Percentiles rank a stretch among this genome's conserved stretches.
phyloP scores from a whole-genome alignment of 2,797 vertebrate genomes.

The Leptodactylus fallax region DNA sequence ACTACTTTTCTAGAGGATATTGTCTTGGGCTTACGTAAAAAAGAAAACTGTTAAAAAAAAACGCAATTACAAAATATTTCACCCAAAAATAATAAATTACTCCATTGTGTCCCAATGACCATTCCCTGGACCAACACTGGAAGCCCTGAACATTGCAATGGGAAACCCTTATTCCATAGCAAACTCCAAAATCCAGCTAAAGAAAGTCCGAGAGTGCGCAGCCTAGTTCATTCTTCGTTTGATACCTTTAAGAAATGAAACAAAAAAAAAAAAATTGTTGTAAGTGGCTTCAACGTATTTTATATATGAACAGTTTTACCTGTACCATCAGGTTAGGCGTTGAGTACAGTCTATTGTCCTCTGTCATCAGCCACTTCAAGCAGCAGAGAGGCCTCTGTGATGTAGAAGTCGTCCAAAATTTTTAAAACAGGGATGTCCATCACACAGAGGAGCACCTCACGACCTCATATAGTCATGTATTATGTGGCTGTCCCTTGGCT shows the following conservation, averaged over 20 bases:
- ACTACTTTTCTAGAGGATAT: not conserved
- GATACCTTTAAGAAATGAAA: slow-evolving; percentile 17
- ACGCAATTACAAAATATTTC: not conserved
- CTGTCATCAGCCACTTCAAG: not conserved
- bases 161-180: not conserved
- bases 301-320: too few species aligned
- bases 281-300: too few species aligned
- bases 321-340: not conserved
- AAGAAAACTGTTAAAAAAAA: not conserved
- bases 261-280: not conserved
- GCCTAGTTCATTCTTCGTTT: slow-evolving; percentile 47
- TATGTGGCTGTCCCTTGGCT: too few species aligned
- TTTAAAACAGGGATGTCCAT: too few species aligned
- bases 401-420: too few species aligned
- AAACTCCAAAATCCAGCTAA: not conserved
- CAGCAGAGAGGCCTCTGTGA: too few species aligned
- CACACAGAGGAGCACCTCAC: too few species aligned
- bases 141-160: too few species aligned
- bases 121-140: not conserved
- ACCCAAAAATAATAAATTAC: slow-evolving; percentile 16
- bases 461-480: too few species aligned
- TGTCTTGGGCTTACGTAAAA: not conserved
- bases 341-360: not conserved
- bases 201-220: not conserved
- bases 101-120: not conserved